Percentiles rank a stretch among this genome's conserved stretches.
Conservation (phyloP, 2,797 vertebrate species). For the Chaenodraco wilsoni region DNA sequence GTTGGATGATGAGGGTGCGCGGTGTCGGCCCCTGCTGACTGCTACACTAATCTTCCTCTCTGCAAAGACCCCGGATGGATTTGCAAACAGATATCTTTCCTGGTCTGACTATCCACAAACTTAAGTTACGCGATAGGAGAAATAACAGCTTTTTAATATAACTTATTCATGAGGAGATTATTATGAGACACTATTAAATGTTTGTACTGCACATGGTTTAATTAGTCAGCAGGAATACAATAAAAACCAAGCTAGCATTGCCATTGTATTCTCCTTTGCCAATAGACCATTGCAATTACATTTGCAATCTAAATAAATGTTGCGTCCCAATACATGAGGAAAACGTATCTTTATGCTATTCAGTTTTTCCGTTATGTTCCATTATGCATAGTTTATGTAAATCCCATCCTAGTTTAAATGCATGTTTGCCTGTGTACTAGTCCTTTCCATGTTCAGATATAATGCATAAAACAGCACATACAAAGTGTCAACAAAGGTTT, state of each 20-base stretch:
- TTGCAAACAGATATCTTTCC: slow-evolving; percentile 33
- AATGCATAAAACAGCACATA: background rate
- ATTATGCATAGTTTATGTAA: slow-evolving; percentile 5
- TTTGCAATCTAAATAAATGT: background rate
- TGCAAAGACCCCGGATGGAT: slow-evolving; percentile 24
- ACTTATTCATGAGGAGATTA: slow-evolving; percentile 6
- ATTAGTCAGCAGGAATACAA: background rate
- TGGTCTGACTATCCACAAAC: background rate
- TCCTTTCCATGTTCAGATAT: background rate
- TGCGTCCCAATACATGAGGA: background rate
- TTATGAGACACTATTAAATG: background rate
- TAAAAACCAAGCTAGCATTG: background rate
- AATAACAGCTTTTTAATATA: slow-evolving; percentile 14
- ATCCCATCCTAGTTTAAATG: background rate
- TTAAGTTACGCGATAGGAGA: background rate
- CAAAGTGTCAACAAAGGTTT: background rate
- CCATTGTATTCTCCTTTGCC: background rate
- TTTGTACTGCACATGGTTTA: background rate
- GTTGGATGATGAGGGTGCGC: slow-evolving; percentile 45
- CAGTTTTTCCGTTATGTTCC: background rate
- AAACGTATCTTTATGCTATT: background rate
- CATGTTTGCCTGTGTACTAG: background rate
- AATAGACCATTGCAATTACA: background rate
- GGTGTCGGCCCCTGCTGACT: slow-evolving; percentile 43
- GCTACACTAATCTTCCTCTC: slow-evolving; percentile 45